phyloP scores from a whole-genome alignment of 2,113 vertebrate genomes.

The Leucosticte australis region DNA sequence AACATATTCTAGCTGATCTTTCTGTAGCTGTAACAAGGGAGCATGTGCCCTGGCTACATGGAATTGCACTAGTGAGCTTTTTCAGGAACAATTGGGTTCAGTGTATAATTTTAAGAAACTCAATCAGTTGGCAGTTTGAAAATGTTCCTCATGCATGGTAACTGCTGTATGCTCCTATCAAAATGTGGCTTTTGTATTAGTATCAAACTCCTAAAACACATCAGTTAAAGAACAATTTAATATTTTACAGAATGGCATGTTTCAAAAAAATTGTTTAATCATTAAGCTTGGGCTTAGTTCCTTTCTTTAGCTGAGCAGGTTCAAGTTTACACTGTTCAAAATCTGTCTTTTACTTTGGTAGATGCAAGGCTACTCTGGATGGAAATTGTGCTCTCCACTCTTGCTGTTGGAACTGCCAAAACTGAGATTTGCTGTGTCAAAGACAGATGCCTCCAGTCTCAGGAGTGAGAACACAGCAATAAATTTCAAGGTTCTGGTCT shows the following conservation, averaged over 20 bases:
- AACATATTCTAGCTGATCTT: neutral
- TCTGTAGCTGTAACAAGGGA: neutral
- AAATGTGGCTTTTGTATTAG: neutral
- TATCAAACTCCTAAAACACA: neutral
- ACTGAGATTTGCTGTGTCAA: neutral
- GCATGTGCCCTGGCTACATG: neutral
- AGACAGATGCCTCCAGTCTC: neutral
- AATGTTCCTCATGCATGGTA: neutral
- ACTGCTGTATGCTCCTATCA: neutral
- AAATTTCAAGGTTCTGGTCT: neutral
- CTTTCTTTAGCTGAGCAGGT: neutral
- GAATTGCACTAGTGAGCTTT: neutral
- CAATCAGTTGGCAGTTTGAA: neutral
- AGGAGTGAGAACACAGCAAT: neutral
- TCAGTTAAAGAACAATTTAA: neutral
- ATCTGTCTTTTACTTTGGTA: neutral
- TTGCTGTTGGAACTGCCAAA: neutral
- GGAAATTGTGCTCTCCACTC: neutral
- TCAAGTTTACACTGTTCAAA: neutral
- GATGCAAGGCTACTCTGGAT: neutral
- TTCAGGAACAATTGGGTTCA: neutral
- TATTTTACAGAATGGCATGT: neutral
- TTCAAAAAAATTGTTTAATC: neutral
- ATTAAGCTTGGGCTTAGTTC: neutral
- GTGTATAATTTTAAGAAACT: neutral